Evolutionary conservation across 1,140 invertebrate species (phyloP), one percentile per base, ranked within the genome.

Genomic region (Neomicropteryx cornuta): DNA sequence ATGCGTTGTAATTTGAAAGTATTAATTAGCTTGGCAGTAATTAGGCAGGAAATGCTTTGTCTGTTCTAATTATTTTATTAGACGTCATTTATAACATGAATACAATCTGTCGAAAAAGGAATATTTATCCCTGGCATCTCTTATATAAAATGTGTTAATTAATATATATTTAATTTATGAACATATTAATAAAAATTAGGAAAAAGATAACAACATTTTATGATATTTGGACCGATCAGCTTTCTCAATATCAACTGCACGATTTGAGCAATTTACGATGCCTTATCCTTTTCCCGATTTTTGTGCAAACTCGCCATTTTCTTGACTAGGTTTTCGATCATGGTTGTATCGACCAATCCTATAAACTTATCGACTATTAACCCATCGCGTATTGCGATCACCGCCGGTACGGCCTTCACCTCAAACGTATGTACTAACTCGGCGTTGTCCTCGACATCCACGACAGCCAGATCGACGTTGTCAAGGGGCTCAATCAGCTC

Each of bases 331-430:
- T 75, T 78, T 41, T 86, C 79, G 45, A 94, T 83, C 71, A 83
- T 81, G 44, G 83, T 79, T 11, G 83, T 78, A 50, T 94, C 88
- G 11, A 86, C 79, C 18, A 94, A 56, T 0, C 93, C 93, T 50
- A 94, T 86, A 60, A 96, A 95, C 60, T 92, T 90, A 51, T 93
- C 87, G 4, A 92, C 76, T 31, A 93, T 78, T 39, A 87, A 72
- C 0, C 92, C 92, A 66, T 92, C 83, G 41, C 81, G 81, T 18
- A 96, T 78, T 6, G 83, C 90, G 52, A 96, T 70, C 0, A 95
- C 84, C 1, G 91, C 87, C 21, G 91, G 92, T 5, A 96, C 88
- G 29, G 89, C 87, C 62, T 87, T 85, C 13, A 95, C 90, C 52
- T 68, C 66, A 52, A 69, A 69, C 1, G 64, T 60, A 38, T 66